Evolutionary conservation across 2,888 invertebrate species (phyloP).

Genomic region (Dastarcus helophoroides): DNA sequence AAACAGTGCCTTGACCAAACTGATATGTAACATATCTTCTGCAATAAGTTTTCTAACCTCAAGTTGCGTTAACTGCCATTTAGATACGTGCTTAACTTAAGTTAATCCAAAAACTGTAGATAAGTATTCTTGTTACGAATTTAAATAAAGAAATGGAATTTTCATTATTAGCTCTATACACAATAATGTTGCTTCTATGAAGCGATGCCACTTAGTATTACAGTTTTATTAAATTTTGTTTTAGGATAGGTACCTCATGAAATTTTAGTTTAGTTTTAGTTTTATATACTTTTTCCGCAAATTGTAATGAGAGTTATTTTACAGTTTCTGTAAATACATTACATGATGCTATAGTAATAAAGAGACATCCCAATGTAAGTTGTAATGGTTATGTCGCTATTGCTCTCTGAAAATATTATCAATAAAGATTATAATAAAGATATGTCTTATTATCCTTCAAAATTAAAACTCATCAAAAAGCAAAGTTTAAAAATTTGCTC

Average conservation of each 20-base stretch:
- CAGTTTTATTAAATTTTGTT: too few species aligned
- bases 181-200: constrained; percentile 26
- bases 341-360: constrained; percentile 26
- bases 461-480: too few species aligned
- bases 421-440: constrained; percentile 23
- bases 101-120: constrained; percentile 22
- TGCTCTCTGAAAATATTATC: constrained; percentile 32
- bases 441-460: too few species aligned
- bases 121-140: constrained; percentile 34
- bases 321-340: constrained; percentile 17
- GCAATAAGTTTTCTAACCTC: constrained; percentile 22
- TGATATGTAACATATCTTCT: constrained; percentile 32
- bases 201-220: too few species aligned
- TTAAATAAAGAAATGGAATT: constrained; percentile 24
- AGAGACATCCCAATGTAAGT: constrained; percentile 27
- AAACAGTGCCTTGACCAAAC: too few species aligned
- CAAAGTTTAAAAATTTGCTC: too few species aligned
- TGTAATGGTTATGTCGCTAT: constrained; percentile 32
- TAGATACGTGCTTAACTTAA: constrained; percentile 12
- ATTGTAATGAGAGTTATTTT: constrained; percentile 10
- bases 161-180: constrained; percentile 17
- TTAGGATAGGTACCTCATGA: too few species aligned
- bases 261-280: too few species aligned
- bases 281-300: too few species aligned
- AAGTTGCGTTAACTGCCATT: background rate